These are phyloP conservation scores for Pituophis catenifer DNA, from an alignment of 2,113 vertebrate species.

Conservation along the genomic window DNA sequence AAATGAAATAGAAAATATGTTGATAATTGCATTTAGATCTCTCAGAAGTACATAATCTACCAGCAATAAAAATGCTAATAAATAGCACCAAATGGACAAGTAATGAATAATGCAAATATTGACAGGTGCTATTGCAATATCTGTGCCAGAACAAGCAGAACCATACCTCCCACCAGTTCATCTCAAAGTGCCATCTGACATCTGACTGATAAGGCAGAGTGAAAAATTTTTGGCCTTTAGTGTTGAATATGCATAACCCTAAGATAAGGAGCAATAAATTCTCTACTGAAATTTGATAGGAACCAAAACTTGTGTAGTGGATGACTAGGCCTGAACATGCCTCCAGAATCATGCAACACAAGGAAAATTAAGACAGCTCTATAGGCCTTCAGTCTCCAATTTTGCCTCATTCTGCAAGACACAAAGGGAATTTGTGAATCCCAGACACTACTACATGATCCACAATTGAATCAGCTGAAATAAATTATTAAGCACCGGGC, in stretches of 20 bases:
- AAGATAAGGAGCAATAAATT: constrained; percentile 3
- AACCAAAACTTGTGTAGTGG: background rate
- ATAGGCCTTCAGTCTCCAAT: background rate
- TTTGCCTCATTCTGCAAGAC: background rate
- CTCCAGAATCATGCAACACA: background rate
- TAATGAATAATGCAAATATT: constrained; percentile 27
- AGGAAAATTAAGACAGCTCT: background rate
- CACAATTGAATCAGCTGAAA: background rate
- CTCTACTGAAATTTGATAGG: background rate
- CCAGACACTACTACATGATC: background rate
- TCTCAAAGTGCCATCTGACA: background rate
- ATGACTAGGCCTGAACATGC: background rate
- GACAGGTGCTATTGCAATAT: background rate
- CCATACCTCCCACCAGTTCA: background rate
- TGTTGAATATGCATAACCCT: background rate
- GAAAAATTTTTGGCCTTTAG: background rate
- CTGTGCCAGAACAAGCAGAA: background rate
- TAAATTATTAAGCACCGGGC: background rate
- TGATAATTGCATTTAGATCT: constrained; percentile 43
- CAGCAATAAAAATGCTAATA: constrained; percentile 31
- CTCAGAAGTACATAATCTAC: constrained; percentile 30
- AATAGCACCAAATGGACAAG: constrained; percentile 30
- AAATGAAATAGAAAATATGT: constrained; percentile 25
- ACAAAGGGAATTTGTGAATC: background rate
- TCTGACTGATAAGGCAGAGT: background rate